Base-by-base conservation (phyloP, 1,140 invertebrate species). In the Zaprionus taronus region DNA sequence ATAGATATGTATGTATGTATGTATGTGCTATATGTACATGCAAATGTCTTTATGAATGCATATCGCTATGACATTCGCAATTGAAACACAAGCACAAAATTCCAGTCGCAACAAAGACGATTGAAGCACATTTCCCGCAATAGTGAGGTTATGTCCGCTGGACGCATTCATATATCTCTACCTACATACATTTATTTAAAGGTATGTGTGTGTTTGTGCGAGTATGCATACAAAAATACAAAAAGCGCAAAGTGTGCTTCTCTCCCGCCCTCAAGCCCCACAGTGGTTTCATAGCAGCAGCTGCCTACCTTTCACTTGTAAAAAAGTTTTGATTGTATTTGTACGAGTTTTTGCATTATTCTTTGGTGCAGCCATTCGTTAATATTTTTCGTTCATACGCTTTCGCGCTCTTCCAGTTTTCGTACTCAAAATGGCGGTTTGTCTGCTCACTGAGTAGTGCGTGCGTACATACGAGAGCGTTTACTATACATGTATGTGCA, bases 381-480 rank as follows among this genome's bases (percentile, higher is more conserved):
- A 81, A 85, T 85, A 81, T 89, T 84, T 90, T 76, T 80, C 57
- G 57, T 71, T 72, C 66, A 67, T 72, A 75, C 56, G 67, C 65
- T 80, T 78, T 47, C 61, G 70, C 80, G 78, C 73, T 77, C 80
- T 80, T 82, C 79, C 85, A 85, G 82, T 81, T 84, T 74, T 77
- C 9, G 76, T 85, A 79, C 69, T 74, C 81, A 91, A 91, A 91
- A 91, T 91, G 87, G 87, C 87, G 83, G 87, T 71, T 70, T 73
- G 34, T 65, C 58, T 69, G 72, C 49, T 74, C 38, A 51, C 77
- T 75, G 38, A 44, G 53, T 60, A 51, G 66, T 65, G 31, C 44
- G 22, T 36, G 41, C 68, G 61, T 57, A 47, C 64, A 51, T 65
- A 51, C 58, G 71, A 68, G 66, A 41, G 36, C 31, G 31, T 34